Evolutionary conservation across 2,888 invertebrate genomes (phyloP), one percentile per base, ranked within the genome.

Genomic region (Neuroscelio doddi): DNA sequence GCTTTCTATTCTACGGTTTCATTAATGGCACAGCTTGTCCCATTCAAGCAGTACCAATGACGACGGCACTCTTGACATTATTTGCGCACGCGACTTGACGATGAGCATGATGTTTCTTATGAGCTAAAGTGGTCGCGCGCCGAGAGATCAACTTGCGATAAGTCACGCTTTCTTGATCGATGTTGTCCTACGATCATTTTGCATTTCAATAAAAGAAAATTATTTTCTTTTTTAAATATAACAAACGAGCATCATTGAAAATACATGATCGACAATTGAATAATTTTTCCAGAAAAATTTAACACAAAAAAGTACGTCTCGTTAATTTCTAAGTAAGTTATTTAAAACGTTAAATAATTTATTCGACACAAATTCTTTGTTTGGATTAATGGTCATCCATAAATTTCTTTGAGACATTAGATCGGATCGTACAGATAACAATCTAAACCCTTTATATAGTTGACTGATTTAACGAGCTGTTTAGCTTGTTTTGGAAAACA

Each of bases 1-100:
- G 2, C 9, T 38, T 38, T 21, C 14, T 3, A 3, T 9, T 15
- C 15, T 12, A 21, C 8, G 38, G 5, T 8, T 8, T 38, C 38
- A n/a, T 38, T 38, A 36, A 12, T 36, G 36, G 3, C n/a, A n/a
- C 12, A 42, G 17, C 9, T 10, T 12, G 26, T 34, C 16, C 26
- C 26, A 26, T 30, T 9, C 30, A 30, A 3, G 30, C 8, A 30
- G 10, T 15, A 36, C 8, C 8, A 3, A 56, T 26, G 32, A 39
- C 32, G 36, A 41, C 34, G 17, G 27, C 21, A 34, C 24, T 32
- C 30, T 27, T 38, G 39, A 50, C 42, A 49, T 30, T 39, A 17
- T 41, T 47, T 36, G 56, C 51, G 62, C 62, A 63, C 62, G 62
- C 62, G 62, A 63, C 62, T 63, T 36, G 26, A 30, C 34, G 42